These are phyloP conservation scores for Peromyscus eremicus DNA, from an alignment of 2,797 vertebrate genomes.

Conservation along the genomic window DNA sequence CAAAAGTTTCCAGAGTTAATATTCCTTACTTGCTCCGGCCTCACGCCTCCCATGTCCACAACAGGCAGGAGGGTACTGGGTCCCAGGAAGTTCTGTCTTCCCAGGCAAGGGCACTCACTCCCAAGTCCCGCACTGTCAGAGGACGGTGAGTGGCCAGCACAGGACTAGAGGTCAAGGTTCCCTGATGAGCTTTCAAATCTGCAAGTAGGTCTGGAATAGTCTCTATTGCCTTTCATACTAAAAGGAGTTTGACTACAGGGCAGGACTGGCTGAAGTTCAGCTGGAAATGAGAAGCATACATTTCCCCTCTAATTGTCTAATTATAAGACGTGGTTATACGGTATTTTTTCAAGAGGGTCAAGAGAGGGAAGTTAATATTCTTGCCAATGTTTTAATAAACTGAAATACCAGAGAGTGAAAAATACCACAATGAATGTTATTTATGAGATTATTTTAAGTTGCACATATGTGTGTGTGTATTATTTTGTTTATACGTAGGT, in stretches of 20 bases:
- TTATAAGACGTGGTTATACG: not conserved
- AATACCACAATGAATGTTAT: not conserved
- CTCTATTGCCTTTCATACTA: not conserved
- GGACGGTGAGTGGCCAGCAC: not conserved
- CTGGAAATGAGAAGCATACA: not conserved
- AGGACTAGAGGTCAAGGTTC: not conserved
- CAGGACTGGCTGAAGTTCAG: not conserved
- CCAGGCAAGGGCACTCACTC: not conserved
- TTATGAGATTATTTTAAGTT: constrained; percentile 10
- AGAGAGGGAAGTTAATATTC: constrained; percentile 18
- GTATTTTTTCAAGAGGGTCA: constrained; percentile 27
- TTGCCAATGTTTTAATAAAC: constrained; percentile 43
- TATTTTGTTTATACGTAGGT: not conserved
- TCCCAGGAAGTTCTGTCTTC: constrained; percentile 52
- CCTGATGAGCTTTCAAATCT: not conserved
- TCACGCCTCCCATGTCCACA: not conserved
- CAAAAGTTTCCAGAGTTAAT: constrained; percentile 9
- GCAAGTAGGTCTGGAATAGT: not conserved
- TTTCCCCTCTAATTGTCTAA: constrained; percentile 14
- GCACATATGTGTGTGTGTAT: not conserved
- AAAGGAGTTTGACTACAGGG: not conserved
- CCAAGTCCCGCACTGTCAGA: not conserved
- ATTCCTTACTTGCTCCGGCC: not conserved
- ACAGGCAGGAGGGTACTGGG: constrained; percentile 36
- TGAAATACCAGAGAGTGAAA: constrained; percentile 27